phyloP scores from a whole-genome alignment of 2,797 vertebrate genomes.

The Neosalanx taihuensis region DNA sequence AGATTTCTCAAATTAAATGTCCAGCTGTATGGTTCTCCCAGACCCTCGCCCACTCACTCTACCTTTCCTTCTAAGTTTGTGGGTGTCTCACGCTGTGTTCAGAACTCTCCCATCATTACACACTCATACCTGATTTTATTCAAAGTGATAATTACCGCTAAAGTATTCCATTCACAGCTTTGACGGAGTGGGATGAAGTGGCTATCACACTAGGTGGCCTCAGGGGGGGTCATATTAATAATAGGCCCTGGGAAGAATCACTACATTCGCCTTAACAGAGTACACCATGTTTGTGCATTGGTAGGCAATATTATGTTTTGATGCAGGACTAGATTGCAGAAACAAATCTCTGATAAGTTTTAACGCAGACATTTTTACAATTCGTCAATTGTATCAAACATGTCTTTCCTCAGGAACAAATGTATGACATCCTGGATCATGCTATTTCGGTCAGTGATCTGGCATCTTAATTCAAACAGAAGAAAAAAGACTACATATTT shows the following conservation, averaged over 20 bases:
- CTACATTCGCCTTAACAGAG: background rate
- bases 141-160: slow-evolving; percentile 75
- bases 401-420: too few species aligned
- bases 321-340: background rate
- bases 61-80: slow-evolving; percentile 57
- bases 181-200: slow-evolving; percentile 73
- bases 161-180: slow-evolving; percentile 76
- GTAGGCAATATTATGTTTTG: background rate
- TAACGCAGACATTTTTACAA: background rate
- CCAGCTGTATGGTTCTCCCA: slow-evolving; percentile 78
- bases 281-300: background rate
- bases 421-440: too few species aligned
- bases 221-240: slow-evolving; percentile 66
- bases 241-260: slow-evolving; percentile 57
- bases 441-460: background rate
- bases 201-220: slow-evolving; percentile 56
- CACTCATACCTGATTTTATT: slow-evolving; percentile 63
- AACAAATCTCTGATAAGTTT: background rate
- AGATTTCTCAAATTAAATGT: slow-evolving; percentile 85
- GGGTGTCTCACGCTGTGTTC: slow-evolving; percentile 64
- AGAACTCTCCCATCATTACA: slow-evolving; percentile 67
- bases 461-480: background rate
- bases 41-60: slow-evolving; percentile 69
- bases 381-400: background rate
- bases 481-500: too few species aligned